A percentile compares a stretch with the other conserved stretches of the same genome.
Conservation (phyloP, 2,888 invertebrate genomes). For the Pimpla rufipes region DNA sequence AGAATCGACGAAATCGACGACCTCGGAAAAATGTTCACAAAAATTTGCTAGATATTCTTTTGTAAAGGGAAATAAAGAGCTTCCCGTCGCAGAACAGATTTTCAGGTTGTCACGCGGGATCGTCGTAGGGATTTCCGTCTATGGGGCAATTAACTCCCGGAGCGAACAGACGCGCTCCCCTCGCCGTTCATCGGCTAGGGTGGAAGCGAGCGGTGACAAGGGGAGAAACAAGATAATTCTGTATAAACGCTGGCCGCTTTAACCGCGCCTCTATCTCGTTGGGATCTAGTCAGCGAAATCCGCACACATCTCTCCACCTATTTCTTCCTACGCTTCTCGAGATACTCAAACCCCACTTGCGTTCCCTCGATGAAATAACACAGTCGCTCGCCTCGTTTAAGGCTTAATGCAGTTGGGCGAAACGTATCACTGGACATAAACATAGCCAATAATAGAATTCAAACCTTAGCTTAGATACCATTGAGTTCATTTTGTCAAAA, state of each 20-base stretch:
- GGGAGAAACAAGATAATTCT: conserved; percentile 61
- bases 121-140: conserved; percentile 32
- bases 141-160: conserved; percentile 63
- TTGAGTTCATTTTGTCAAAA: neutral
- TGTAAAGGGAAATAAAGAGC: neutral
- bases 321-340: conserved; percentile 17
- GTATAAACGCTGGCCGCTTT: conserved; percentile 59
- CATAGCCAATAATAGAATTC: conserved; percentile 35
- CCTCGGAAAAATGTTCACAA: no score
- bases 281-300: conserved; percentile 52
- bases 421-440: conserved; percentile 36
- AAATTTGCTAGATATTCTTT: neutral
- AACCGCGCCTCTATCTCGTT: conserved; percentile 57
- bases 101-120: neutral
- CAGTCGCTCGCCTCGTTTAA: conserved; percentile 21
- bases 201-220: conserved; percentile 39
- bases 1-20: neutral
- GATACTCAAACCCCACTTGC: conserved; percentile 13
- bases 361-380: conserved; percentile 15
- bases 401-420: conserved; percentile 4
- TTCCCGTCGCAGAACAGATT: conserved; percentile 1
- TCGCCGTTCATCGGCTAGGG: conserved; percentile 47
- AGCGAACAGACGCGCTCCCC: conserved; percentile 59
- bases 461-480: neutral
- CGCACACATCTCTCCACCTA: conserved; percentile 6